A percentile compares a stretch with the other conserved stretches of the same genome.
Evolutionary conservation across 2,888 invertebrate genomes (phyloP).

Genomic region (Notodonta ziczac): DNA sequence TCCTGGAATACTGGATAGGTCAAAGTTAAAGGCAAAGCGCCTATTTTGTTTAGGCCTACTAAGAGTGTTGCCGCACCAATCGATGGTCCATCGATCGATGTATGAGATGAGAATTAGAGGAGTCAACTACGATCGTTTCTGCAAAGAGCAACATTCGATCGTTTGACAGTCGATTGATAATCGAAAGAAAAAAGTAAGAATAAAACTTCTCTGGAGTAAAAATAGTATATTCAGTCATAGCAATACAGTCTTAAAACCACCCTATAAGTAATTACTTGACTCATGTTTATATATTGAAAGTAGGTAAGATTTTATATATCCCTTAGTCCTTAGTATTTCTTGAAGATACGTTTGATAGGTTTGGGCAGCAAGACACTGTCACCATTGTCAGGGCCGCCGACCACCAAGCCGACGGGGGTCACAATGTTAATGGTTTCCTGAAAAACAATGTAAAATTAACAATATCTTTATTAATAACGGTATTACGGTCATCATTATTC

Average conservation of each 20-base stretch:
- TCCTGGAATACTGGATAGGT: too few relatives aligned
- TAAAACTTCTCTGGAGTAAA: too few relatives aligned
- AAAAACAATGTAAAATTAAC: slow-evolving; percentile 16
- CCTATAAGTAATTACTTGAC: not conserved
- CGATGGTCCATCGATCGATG: too few relatives aligned
- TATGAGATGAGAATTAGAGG: too few relatives aligned
- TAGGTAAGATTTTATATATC: not conserved
- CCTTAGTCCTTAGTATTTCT: slow-evolving; percentile 21
- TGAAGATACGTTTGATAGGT: slow-evolving; percentile 15
- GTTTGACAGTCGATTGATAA: too few relatives aligned
- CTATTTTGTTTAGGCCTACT: too few relatives aligned
- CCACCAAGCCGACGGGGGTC: slow-evolving; percentile 43
- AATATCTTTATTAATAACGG: not conserved
- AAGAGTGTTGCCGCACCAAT: too few relatives aligned
- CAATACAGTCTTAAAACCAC: not conserved
- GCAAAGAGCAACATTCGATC: too few relatives aligned
- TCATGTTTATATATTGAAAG: not conserved
- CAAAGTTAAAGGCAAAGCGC: too few relatives aligned
- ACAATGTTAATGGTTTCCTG: slow-evolving; percentile 40
- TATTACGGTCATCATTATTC: too few relatives aligned
- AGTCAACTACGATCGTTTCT: too few relatives aligned
- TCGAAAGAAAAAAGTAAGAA: too few relatives aligned
- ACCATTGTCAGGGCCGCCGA: slow-evolving; percentile 11
- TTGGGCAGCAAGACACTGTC: slow-evolving; percentile 14
- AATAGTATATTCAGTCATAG: not conserved